Evolutionary conservation across 2,113 vertebrate genomes (phyloP).

Genomic region (Hypocryptadius cinnamomeus): DNA sequence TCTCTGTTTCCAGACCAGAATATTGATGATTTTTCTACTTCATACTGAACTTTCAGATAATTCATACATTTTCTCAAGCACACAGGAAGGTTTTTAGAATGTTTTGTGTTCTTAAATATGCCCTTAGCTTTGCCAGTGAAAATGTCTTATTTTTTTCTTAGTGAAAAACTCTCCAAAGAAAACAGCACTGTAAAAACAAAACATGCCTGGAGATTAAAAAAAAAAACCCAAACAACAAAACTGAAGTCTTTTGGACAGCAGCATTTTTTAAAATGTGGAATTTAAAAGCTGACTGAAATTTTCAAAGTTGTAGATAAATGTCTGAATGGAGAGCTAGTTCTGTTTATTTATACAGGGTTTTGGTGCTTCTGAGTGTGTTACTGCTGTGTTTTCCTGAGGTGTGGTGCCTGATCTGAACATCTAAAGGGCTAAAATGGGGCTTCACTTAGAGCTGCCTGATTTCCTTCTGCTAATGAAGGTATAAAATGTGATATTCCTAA

Average conservation of each 20-base stretch:
- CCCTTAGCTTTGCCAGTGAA: neutral
- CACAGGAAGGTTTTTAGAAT: neutral
- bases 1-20: neutral
- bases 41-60: neutral
- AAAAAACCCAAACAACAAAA: no score
- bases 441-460: neutral
- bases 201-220: neutral
- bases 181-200: neutral
- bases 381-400: neutral
- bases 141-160: neutral
- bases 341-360: rapidly evolving
- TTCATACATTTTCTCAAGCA: neutral
- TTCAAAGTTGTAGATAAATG: neutral
- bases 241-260: neutral
- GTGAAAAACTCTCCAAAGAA: neutral
- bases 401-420: slow-evolving; percentile 7
- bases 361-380: neutral
- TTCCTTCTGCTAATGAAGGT: neutral
- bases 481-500: neutral
- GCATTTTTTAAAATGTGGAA: neutral
- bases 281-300: neutral
- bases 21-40: neutral
- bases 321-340: neutral
- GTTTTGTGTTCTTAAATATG: neutral
- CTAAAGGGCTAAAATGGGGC: neutral